Conservation (phyloP, 2,113 vertebrate species). For the Riparia riparia region DNA sequence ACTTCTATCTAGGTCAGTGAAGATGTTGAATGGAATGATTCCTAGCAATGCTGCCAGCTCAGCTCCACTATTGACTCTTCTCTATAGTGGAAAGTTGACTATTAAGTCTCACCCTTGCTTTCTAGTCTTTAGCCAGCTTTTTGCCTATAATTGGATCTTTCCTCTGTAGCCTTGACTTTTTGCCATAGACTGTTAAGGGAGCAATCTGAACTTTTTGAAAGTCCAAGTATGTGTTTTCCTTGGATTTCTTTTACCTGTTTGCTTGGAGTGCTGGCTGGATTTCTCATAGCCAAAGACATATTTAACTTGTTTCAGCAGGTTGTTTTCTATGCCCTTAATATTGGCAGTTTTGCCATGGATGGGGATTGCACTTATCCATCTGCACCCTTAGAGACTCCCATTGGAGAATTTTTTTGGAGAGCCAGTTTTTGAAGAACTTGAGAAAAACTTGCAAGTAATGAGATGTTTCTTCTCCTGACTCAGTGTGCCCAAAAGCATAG, state of each 20-base stretch:
- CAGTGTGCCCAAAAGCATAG: neutral
- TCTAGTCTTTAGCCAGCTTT: neutral
- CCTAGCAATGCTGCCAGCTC: neutral
- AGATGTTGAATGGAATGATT: neutral
- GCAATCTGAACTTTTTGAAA: neutral
- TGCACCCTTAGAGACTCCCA: neutral
- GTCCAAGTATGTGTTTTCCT: neutral
- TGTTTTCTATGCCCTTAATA: neutral
- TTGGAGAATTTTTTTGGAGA: neutral
- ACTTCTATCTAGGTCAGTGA: constrained; percentile 13
- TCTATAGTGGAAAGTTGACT: neutral
- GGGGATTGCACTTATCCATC: neutral
- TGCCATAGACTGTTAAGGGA: neutral
- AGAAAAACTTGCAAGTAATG: neutral
- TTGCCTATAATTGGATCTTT: neutral
- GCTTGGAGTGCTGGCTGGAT: neutral
- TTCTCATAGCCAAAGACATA: neutral
- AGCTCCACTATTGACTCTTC: neutral
- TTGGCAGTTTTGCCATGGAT: neutral
- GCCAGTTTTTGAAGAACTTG: neutral
- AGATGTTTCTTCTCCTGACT: neutral
- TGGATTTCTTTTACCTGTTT: neutral
- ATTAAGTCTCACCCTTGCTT: neutral
- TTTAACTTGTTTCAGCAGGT: neutral
- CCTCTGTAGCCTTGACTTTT: neutral